phyloP scores from a whole-genome alignment of 1,140 invertebrate species.

The Drosophila pachea region DNA sequence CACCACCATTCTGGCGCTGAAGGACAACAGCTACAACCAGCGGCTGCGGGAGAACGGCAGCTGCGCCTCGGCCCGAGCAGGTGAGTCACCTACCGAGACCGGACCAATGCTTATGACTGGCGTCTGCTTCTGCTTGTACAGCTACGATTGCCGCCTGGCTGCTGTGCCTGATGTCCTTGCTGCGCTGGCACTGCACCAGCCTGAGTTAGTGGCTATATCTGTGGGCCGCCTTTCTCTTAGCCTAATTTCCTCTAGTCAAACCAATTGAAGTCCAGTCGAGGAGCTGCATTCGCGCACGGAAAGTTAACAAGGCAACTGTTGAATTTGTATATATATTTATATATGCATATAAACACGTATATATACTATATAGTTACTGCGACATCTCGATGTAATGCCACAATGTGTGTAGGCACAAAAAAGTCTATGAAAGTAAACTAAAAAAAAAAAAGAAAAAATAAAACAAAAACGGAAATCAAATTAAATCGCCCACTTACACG shows the following conservation, averaged over 20 bases:
- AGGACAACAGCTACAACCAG: constrained; percentile 70
- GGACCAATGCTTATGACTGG: too few relatives aligned
- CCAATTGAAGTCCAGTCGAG: constrained; percentile 14
- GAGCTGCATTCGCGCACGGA: too few relatives aligned
- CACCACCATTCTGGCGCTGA: constrained; percentile 67
- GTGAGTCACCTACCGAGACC: constrained; percentile 27
- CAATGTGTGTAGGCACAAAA: constrained; percentile 38
- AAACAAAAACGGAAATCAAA: constrained; percentile 15
- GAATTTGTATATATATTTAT: constrained; percentile 62
- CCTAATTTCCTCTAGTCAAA: constrained; percentile 31
- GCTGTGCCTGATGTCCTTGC: constrained; percentile 42
- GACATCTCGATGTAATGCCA: constrained; percentile 42
- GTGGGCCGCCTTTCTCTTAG: constrained; percentile 48
- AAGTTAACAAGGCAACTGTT: constrained; percentile 72
- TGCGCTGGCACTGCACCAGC: constrained; percentile 54
- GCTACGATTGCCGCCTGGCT: constrained; percentile 53
- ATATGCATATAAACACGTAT: constrained; percentile 6
- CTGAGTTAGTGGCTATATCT: constrained; percentile 64
- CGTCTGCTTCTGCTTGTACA: constrained; percentile 7
- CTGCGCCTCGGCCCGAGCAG: constrained; percentile 53
- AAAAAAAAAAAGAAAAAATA: constrained; percentile 16
- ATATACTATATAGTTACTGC: constrained; percentile 13
- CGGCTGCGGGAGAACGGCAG: constrained; percentile 62
- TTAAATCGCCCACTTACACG: constrained; percentile 14
- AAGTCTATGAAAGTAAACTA: constrained; percentile 21